Evolutionary conservation across 2,113 vertebrate genomes (phyloP).

Genomic region (Aphyosemion australe): DNA sequence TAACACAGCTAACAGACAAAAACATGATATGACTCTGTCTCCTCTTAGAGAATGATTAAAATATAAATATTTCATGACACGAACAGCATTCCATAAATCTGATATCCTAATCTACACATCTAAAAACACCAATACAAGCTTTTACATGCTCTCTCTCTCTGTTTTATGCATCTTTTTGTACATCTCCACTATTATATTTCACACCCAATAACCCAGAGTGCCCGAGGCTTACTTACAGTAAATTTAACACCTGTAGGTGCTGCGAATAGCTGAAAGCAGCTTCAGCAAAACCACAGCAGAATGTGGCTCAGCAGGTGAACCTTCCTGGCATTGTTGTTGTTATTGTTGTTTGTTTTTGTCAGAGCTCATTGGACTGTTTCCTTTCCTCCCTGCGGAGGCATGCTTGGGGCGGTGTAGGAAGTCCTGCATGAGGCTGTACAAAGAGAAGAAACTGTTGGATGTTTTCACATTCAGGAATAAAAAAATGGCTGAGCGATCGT

Average conservation of each 20-base stretch:
- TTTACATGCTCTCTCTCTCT: background rate
- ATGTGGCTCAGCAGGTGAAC: conserved; percentile 38
- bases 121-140: conserved; percentile 9
- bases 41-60: background rate
- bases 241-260: conserved; percentile 41
- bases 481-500: background rate
- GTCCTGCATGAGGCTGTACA: conserved; percentile 31
- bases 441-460: conserved; percentile 38
- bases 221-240: conserved; percentile 35
- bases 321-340: conserved; percentile 50
- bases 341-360: conserved; percentile 35
- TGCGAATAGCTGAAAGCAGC: conserved; percentile 41
- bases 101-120: background rate
- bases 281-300: conserved; percentile 24
- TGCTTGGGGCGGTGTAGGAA: conserved; percentile 21
- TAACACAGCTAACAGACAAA: conserved; percentile 3
- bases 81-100: background rate
- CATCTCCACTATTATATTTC: conserved; percentile 23
- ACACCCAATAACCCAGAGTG: background rate
- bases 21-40: background rate
- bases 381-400: conserved; percentile 34
- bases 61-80: too few relatives aligned
- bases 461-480: conserved; percentile 12
- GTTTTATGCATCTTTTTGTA: conserved; percentile 4
- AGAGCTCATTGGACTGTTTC: conserved; percentile 31